Evolutionary conservation across 2,113 vertebrate species (phyloP), one percentile per base, ranked within the genome.

Genomic region (Tachysurus vachellii): DNA sequence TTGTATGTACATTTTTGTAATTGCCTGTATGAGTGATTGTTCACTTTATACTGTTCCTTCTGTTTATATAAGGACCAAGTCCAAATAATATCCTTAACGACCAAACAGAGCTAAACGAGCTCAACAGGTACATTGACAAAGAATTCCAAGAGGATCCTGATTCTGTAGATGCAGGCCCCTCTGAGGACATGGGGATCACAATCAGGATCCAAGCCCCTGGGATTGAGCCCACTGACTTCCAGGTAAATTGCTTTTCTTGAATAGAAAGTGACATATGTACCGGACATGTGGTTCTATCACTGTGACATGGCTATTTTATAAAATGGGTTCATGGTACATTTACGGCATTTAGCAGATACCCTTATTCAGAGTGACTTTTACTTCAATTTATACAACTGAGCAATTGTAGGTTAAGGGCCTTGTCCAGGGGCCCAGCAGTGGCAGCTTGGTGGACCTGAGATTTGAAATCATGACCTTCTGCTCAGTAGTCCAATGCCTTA

Each of bases 191-290:
- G 0, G 95, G 95, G 66, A 97, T 99, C 56, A 96, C 95, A 0
- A 95, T 99, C 92, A 98, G 95, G 93, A 97, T 99, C 89, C 96
- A 97, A 56, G 96, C 95, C 1, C 97, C 97, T 0, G 97, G 95
- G 12, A 93, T 95, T 47, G 98, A 99, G 85, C 93, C 96, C 56
- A 99, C 98, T 83, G 96, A 98, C 61, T 94, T 99, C 23, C 97
- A 99, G 96, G 98, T 99, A 88, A 82, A 23, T 31, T 44, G 79
- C 31, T 44, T 81, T 28, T 28, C 5, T 31, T 79, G 47, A 50
- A 50, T 50, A 2, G 13, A 54, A 54, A 12, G 73, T 50, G 47
- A 75, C 36, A 71, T 11, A 4, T 50, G 44, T 73, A 47, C 16
- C 70, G 8, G 47, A 50, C 36, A 36, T 8, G 6, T 73, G 8